A percentile compares a stretch with the other conserved stretches of the same genome.
These are phyloP conservation scores for Dicyrtoma fusca DNA, from an alignment of 2,888 invertebrate genomes.

Conservation along the genomic window DNA sequence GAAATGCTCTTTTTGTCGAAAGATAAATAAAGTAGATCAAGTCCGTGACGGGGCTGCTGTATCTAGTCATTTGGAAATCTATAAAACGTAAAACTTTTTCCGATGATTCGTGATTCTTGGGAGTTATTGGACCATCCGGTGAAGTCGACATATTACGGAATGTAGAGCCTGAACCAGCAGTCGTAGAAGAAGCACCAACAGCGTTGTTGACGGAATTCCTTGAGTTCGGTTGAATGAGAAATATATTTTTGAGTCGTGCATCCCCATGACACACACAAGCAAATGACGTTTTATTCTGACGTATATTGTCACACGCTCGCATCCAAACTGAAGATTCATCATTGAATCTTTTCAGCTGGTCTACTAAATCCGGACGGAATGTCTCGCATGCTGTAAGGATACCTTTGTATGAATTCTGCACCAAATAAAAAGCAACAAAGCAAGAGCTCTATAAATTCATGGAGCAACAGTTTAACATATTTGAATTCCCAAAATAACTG, in stretches of 20 bases:
- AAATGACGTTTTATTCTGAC: slow-evolving; percentile 46
- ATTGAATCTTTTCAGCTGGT: slow-evolving; percentile 41
- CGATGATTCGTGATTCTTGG: background rate
- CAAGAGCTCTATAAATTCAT: no score
- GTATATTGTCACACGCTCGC: slow-evolving; percentile 43
- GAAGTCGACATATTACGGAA: background rate
- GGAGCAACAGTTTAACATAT: no score
- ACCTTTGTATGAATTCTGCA: slow-evolving; percentile 44
- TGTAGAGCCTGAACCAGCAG: background rate
- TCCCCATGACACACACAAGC: slow-evolving; percentile 54
- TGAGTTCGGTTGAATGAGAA: slow-evolving; percentile 25
- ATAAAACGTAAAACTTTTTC: slow-evolving; percentile 61
- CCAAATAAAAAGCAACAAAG: slow-evolving; percentile 5
- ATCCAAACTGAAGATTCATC: slow-evolving; percentile 47
- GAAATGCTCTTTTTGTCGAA: slow-evolving; percentile 62
- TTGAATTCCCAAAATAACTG: no score
- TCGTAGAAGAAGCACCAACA: no score
- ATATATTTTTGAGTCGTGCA: slow-evolving; percentile 51
- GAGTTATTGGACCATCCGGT: no score
- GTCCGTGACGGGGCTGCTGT: slow-evolving; percentile 71
- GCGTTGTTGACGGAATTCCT: background rate
- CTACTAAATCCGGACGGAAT: slow-evolving; percentile 46
- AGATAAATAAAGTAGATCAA: slow-evolving; percentile 65
- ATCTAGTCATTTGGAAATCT: slow-evolving; percentile 71
- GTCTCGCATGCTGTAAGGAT: slow-evolving; percentile 46